Percentiles rank a stretch among this genome's conserved stretches.
Evolutionary conservation across 2,113 vertebrate genomes (phyloP).

Genomic region (Atlantisia rogersi): DNA sequence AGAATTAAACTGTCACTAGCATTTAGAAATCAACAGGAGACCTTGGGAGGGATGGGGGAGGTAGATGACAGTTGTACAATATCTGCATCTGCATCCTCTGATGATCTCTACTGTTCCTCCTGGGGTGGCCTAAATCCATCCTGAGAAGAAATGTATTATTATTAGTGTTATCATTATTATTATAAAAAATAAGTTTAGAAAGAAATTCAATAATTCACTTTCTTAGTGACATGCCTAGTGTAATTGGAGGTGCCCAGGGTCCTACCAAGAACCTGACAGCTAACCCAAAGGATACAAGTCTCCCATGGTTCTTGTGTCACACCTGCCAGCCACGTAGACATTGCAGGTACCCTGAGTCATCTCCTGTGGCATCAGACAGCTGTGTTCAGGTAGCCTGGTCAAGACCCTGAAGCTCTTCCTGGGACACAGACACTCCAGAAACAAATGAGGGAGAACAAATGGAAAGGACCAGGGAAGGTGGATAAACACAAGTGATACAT

Average conservation of each 20-base stretch:
- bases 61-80: fast-evolving
- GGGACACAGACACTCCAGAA: background rate
- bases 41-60: background rate
- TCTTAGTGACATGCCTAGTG: fast-evolving
- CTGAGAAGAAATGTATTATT: background rate
- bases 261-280: background rate
- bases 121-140: background rate
- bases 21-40: background rate
- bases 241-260: background rate
- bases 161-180: too few relatives aligned
- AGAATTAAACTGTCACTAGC: slow-evolving; percentile 31
- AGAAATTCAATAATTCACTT: background rate
- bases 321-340: background rate
- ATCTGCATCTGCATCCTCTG: background rate
- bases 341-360: background rate
- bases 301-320: background rate
- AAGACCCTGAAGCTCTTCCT: background rate
- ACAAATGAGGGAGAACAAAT: background rate
- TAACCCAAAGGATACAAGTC: background rate
- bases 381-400: background rate
- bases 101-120: background rate
- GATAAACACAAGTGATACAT: background rate
- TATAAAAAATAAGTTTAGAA: background rate
- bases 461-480: background rate
- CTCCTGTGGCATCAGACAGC: background rate